A percentile compares a stretch with the other conserved stretches of the same genome.
These are phyloP conservation scores for Lagodon rhomboides DNA, from an alignment of 2,797 vertebrate species.

Conservation along the genomic window DNA sequence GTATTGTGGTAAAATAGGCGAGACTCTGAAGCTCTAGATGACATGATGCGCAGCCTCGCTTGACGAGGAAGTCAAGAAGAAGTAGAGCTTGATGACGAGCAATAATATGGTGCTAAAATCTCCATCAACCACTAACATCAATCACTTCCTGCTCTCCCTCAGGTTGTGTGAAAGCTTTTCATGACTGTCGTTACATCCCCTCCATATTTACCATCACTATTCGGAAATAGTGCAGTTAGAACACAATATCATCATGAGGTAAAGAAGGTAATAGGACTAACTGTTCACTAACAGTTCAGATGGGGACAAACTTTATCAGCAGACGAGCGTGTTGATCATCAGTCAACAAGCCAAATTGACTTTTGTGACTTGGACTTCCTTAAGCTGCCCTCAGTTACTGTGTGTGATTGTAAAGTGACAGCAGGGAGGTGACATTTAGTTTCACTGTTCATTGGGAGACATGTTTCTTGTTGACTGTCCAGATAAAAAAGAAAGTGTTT, in stretches of 20 bases:
- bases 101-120: too few species aligned
- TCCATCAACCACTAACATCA: too few species aligned
- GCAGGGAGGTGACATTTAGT: not conserved
- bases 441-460: not conserved
- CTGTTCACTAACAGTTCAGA: not conserved
- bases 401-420: constrained; percentile 2
- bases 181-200: too few species aligned
- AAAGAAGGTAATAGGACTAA: not conserved
- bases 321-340: not conserved
- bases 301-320: not conserved
- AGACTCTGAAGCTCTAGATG: too few species aligned
- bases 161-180: too few species aligned
- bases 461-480: not conserved
- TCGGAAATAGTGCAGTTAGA: not conserved
- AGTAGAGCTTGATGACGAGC: too few species aligned
- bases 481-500: not conserved
- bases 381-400: not conserved
- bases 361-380: not conserved
- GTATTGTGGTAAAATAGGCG: too few species aligned
- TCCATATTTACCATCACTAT: not conserved
- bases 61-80: too few species aligned
- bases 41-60: too few species aligned
- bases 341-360: not conserved
- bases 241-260: not conserved
- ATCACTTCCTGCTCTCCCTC: too few species aligned